Percentiles rank a stretch among this genome's conserved stretches.
phyloP scores from a whole-genome alignment of 2,113 vertebrate species.

The Salvator merianae region DNA sequence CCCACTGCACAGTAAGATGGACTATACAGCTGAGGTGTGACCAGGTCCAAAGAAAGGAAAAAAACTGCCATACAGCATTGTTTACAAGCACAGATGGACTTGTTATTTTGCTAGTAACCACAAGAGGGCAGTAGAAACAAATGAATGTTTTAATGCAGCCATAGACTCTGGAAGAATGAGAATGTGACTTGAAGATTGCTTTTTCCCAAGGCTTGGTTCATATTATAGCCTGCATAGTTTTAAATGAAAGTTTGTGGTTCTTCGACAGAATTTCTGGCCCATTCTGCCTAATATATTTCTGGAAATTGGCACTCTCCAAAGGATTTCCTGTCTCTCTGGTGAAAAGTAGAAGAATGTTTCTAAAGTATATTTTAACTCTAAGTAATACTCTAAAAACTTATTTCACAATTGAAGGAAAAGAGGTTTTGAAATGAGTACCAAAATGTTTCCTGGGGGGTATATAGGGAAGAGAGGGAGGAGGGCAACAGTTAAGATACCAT shows the following conservation, averaged over 20 bases:
- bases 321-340: not conserved
- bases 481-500: too few relatives aligned
- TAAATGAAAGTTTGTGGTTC: not conserved
- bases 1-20: too few relatives aligned
- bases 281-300: not conserved
- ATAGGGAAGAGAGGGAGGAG: too few relatives aligned
- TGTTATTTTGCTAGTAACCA: constrained; percentile 6
- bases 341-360: not conserved
- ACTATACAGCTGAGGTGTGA: too few relatives aligned
- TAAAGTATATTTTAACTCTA: not conserved
- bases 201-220: not conserved
- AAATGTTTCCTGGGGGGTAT: too few relatives aligned
- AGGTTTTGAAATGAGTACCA: too few relatives aligned
- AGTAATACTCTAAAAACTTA: too few relatives aligned
- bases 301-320: constrained; percentile 6
- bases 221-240: not conserved
- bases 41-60: too few relatives aligned
- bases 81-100: too few relatives aligned
- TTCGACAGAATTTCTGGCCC: not conserved
- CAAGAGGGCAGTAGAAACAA: constrained; percentile 27
- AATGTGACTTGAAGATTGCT: not conserved
- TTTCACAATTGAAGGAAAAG: too few relatives aligned
- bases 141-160: not conserved
- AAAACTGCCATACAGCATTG: too few relatives aligned
- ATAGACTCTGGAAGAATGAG: not conserved